These are phyloP conservation scores for Eupeodes luniger DNA, from an alignment of 2,888 invertebrate species.

Conservation along the genomic window DNA sequence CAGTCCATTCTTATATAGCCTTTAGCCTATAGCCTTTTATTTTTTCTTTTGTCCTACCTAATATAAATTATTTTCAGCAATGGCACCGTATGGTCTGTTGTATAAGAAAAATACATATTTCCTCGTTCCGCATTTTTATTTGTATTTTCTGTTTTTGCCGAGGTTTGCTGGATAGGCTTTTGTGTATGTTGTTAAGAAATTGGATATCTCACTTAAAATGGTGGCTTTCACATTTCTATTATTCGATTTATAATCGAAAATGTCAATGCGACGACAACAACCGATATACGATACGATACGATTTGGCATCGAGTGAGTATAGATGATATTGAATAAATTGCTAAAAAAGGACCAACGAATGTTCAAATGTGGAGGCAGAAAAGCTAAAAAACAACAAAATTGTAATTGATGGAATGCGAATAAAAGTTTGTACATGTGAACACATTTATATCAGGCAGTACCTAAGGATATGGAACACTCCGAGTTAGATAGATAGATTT, in stretches of 20 bases:
- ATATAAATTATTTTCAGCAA: conserved; percentile 52
- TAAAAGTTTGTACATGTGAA: conserved; percentile 11
- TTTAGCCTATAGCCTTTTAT: conserved; percentile 23
- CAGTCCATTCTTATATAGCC: neutral
- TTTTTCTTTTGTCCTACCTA: conserved; percentile 31
- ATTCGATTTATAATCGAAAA: conserved; percentile 74
- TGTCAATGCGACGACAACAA: conserved; percentile 41
- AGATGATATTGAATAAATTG: conserved; percentile 48
- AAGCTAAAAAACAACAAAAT: conserved; percentile 11
- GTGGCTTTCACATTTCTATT: conserved; percentile 65
- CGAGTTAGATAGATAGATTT: neutral
- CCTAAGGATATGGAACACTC: neutral
- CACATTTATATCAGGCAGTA: conserved; percentile 28
- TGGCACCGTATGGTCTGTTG: conserved; percentile 73
- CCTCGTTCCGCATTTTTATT: neutral
- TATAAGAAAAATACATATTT: conserved; percentile 36
- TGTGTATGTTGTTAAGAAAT: conserved; percentile 47
- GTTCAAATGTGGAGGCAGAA: neutral
- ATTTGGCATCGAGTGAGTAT: conserved; percentile 13
- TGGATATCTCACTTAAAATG: conserved; percentile 68
- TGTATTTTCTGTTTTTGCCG: conserved; percentile 24
- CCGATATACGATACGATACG: neutral
- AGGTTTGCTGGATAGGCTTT: conserved; percentile 45
- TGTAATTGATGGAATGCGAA: conserved; percentile 57
- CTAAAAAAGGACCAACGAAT: conserved; percentile 64